Conservation (phyloP, 2,113 vertebrate species). For the Cichladusa arquata region DNA sequence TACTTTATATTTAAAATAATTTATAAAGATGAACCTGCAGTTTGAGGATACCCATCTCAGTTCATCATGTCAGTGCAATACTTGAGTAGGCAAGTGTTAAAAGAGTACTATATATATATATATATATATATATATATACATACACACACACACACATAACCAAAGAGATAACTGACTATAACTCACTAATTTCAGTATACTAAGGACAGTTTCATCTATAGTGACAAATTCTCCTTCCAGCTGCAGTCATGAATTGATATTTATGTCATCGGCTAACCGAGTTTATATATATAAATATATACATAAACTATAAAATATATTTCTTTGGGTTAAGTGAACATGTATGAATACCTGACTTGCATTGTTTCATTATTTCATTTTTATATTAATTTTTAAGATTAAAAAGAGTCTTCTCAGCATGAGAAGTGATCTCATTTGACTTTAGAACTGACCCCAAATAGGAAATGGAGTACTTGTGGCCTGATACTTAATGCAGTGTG, state of each 20-base stretch:
- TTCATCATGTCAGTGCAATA: neutral
- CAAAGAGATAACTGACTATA: neutral
- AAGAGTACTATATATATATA: neutral
- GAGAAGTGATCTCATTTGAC: conserved; percentile 37
- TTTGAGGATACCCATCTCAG: neutral
- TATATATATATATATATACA: too few relatives aligned
- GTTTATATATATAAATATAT: neutral
- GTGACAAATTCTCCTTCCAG: neutral
- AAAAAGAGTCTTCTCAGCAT: neutral
- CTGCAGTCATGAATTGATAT: neutral
- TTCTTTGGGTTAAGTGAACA: neutral
- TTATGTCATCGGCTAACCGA: neutral
- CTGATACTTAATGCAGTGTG: conserved; percentile 39
- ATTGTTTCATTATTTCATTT: neutral
- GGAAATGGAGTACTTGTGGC: conserved; percentile 37
- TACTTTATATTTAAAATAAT: neutral
- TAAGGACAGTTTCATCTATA: neutral
- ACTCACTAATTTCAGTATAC: neutral
- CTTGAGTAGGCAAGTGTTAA: neutral
- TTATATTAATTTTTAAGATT: neutral
- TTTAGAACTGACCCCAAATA: conserved; percentile 34
- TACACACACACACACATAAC: neutral
- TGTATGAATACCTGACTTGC: neutral
- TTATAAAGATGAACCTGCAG: neutral
- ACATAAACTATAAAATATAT: neutral